Conservation (phyloP, 2,888 invertebrate species). For the Tryphoninae sp. region DNA sequence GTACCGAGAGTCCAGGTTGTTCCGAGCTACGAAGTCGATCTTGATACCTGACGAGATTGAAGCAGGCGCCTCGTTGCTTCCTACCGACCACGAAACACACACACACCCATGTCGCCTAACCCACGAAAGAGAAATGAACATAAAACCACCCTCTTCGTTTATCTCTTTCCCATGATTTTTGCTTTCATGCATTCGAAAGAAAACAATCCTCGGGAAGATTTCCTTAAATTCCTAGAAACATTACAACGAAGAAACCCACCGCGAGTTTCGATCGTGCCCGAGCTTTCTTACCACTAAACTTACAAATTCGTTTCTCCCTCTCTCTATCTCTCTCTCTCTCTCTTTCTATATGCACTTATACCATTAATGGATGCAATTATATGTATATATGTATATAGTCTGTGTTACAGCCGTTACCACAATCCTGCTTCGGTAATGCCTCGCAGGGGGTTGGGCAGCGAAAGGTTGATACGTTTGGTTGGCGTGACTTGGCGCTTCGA, state of each 20-base stretch:
- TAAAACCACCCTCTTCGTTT: too few relatives aligned
- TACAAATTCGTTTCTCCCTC: slow-evolving; percentile 55
- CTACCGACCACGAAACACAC: too few relatives aligned
- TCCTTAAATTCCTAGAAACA: background rate
- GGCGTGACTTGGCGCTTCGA: slow-evolving; percentile 74
- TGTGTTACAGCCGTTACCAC: slow-evolving; percentile 42
- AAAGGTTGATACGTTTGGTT: slow-evolving; percentile 69
- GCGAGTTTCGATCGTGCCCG: slow-evolving; percentile 8
- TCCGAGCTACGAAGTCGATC: too few relatives aligned
- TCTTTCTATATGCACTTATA: background rate
- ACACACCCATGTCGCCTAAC: too few relatives aligned
- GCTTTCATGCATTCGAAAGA: background rate
- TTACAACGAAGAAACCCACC: background rate
- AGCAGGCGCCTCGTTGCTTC: too few relatives aligned
- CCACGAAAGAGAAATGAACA: too few relatives aligned
- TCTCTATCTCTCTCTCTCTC: background rate
- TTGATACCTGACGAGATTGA: too few relatives aligned
- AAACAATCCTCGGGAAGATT: background rate
- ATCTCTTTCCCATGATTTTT: background rate
- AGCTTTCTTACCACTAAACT: slow-evolving; percentile 44
- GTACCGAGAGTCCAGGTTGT: too few relatives aligned
- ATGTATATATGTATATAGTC: slow-evolving; percentile 25
- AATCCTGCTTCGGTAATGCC: slow-evolving; percentile 53
- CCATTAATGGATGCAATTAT: background rate
- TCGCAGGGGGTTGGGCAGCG: slow-evolving; percentile 57